phyloP scores from a whole-genome alignment of 2,113 vertebrate species.

The Equus quagga region DNA sequence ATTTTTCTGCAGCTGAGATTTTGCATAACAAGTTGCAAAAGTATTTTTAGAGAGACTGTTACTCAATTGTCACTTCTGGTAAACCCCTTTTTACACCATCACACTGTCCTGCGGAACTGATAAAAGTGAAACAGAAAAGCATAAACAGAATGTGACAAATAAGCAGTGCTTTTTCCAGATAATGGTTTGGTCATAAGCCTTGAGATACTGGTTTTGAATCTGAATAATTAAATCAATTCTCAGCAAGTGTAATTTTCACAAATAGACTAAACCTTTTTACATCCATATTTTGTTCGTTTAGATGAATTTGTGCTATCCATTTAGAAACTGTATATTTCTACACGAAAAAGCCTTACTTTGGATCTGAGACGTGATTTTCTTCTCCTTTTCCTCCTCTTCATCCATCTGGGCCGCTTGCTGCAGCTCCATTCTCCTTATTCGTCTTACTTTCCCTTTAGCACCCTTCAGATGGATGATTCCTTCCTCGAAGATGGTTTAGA shows the following conservation, averaged over 20 bases:
- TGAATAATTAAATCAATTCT: slow-evolving; percentile 30
- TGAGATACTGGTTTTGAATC: not conserved
- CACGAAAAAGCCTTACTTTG: slow-evolving; percentile 64
- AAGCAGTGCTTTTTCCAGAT: not conserved
- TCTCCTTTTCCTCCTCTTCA: slow-evolving; percentile 27
- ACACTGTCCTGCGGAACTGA: slow-evolving; percentile 16
- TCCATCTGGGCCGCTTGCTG: slow-evolving; percentile 8
- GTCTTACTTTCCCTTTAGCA: not conserved
- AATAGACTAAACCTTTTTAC: not conserved
- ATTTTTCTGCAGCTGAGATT: slow-evolving; percentile 55
- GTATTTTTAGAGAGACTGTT: slow-evolving; percentile 65
- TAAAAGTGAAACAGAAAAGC: slow-evolving; percentile 62
- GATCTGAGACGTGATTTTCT: not conserved
- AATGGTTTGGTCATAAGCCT: not conserved
- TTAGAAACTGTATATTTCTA: not conserved
- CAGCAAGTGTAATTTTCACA: not conserved
- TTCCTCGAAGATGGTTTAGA: not conserved
- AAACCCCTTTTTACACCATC: slow-evolving; percentile 64
- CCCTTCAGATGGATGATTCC: not conserved
- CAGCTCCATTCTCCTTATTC: not conserved
- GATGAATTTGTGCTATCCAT: not conserved
- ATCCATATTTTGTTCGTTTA: not conserved
- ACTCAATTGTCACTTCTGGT: slow-evolving; percentile 72
- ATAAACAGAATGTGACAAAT: not conserved
- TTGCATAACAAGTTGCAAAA: slow-evolving; percentile 71